A percentile compares a stretch with the other conserved stretches of the same genome.
phyloP scores from a whole-genome alignment of 2,797 vertebrate species.

The Rhabdophis nuchalis region DNA sequence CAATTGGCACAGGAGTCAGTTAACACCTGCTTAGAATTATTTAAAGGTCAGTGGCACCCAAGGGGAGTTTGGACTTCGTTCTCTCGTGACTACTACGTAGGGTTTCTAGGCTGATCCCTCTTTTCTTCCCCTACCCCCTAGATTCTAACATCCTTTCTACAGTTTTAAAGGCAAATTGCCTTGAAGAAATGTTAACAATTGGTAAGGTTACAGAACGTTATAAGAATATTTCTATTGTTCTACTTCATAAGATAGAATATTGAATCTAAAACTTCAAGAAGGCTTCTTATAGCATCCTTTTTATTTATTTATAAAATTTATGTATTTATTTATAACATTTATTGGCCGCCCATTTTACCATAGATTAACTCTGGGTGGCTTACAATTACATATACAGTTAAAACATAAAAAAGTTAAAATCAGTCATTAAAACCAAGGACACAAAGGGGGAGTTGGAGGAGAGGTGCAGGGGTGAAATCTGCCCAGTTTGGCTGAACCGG shows the following conservation, averaged over 20 bases:
- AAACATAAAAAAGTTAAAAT: background rate
- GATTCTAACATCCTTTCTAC: background rate
- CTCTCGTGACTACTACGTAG: background rate
- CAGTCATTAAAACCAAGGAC: background rate
- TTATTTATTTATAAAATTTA: background rate
- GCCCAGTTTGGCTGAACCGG: too few relatives aligned
- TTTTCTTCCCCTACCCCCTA: background rate
- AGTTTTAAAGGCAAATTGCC: background rate
- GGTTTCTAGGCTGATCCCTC: background rate
- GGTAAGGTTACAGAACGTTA: background rate
- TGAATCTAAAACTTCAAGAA: background rate
- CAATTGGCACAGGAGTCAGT: background rate
- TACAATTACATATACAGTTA: background rate
- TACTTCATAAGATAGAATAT: background rate
- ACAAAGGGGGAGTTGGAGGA: too few relatives aligned
- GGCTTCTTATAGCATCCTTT: background rate
- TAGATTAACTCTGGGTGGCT: background rate
- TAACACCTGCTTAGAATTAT: background rate
- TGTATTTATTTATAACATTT: too few relatives aligned
- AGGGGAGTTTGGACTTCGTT: background rate
- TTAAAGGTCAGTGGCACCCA: background rate
- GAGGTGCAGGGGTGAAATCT: too few relatives aligned
- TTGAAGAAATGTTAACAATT: background rate
- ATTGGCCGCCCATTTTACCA: too few relatives aligned
- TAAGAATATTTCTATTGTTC: background rate